Conservation (phyloP, 2,113 vertebrate species). For the Leiothrix lutea region DNA sequence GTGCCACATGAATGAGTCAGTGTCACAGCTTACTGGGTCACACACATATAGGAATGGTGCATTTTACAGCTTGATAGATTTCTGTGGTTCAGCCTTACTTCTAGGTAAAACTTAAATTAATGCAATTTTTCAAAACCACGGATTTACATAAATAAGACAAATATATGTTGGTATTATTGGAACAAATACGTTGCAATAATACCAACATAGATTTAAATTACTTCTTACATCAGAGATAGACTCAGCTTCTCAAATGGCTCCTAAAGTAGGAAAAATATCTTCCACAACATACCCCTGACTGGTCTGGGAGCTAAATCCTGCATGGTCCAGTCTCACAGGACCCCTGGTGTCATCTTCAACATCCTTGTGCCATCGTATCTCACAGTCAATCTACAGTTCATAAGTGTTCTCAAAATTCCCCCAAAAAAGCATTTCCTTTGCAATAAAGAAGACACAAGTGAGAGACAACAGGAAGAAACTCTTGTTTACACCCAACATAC, state of each 20-base stretch:
- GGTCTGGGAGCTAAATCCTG: background rate
- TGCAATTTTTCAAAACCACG: background rate
- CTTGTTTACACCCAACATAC: fast-evolving
- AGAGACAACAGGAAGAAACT: background rate
- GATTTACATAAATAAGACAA: background rate
- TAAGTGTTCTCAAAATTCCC: background rate
- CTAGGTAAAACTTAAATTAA: background rate
- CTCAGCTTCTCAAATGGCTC: background rate
- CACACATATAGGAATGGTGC: background rate
- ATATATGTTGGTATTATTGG: background rate
- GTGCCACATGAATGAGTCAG: background rate
- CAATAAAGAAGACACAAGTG: background rate
- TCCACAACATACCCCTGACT: background rate
- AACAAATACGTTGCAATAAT: background rate
- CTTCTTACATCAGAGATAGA: background rate
- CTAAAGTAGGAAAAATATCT: background rate
- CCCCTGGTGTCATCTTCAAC: background rate
- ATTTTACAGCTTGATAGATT: background rate
- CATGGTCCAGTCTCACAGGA: background rate
- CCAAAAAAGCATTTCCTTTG: background rate
- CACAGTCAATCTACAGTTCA: background rate
- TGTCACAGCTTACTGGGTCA: background rate
- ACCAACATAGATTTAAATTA: background rate
- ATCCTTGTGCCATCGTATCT: background rate
- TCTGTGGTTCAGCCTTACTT: background rate